Base-by-base conservation (phyloP, 2,113 vertebrate species). In the Isichthys henryi region DNA sequence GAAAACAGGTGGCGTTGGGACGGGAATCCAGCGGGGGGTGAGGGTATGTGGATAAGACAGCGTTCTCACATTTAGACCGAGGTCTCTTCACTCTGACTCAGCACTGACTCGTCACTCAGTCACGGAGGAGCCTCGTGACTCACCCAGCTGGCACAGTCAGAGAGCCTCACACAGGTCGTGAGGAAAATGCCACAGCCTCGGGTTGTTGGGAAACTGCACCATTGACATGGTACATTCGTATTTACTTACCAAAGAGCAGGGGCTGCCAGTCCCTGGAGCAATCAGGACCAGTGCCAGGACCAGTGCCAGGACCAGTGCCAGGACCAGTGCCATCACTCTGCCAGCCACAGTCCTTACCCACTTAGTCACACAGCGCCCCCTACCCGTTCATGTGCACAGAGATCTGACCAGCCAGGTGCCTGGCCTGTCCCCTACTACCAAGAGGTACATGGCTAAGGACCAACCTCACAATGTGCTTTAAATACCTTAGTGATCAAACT, bases 1-100 rank as follows among this genome's bases (percentile, higher is more conserved):
- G 48, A 93, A 92, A 92, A 92, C 88, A 89, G 9, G 0, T 48
- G 27, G 88, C 91, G 89, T 80, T 90, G 92, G 91, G 88, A 87
- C 89, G 87, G 11, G 89, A 86, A 49, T 50, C 43, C 74, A 8
- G 31, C 77, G 21, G 48, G 70, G 70, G n/a, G 66, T 15, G 43
- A 83, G 90, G 89, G 62, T 31, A 27, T 70, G 62, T 13, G 62
- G 27, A 31, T 70, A 13, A 27, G 62, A 4, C 62, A 31, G 3
- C 62, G 10, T 70, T 70, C 62, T 70, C 62, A 70, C 62, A 70
- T 70, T 70, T n/a, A 62, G 90, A 52, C 17, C n/a, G 5, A 52
- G n/a, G 7, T 23, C 88, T 46, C 39, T 8, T 52, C 46, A 21
- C 46, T 80, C 21, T 89, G 88, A 77, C 88, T 80, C 23, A 89